Conservation (phyloP, 1,140 invertebrate species). For the Oryzaephilus surinamensis region DNA sequence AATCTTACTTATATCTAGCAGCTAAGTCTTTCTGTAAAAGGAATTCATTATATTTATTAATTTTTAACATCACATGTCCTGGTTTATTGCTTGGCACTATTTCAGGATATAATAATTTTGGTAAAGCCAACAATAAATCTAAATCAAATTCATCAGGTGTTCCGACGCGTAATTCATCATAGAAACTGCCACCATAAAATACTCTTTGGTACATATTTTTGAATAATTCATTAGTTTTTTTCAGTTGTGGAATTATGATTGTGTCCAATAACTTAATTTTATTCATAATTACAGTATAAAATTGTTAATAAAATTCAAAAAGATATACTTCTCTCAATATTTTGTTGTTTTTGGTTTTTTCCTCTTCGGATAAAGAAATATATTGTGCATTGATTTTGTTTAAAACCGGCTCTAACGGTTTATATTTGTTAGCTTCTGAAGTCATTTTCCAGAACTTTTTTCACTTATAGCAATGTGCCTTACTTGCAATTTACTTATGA, state of each 20-base stretch:
- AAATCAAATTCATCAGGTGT: slow-evolving; percentile 45
- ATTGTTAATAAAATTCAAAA: too few relatives aligned
- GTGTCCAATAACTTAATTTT: slow-evolving; percentile 1
- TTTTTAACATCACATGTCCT: slow-evolving; percentile 13
- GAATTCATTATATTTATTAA: slow-evolving; percentile 9
- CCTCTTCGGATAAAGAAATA: slow-evolving; percentile 4
- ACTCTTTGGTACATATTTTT: slow-evolving; percentile 25
- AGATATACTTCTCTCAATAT: slow-evolving; percentile 2
- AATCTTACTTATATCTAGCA: not conserved
- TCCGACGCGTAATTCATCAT: slow-evolving; percentile 41
- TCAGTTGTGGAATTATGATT: slow-evolving; percentile 20
- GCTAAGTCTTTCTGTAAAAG: slow-evolving; percentile 1
- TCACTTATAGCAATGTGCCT: too few relatives aligned
- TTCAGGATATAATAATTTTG: slow-evolving; percentile 14
- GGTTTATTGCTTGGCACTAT: slow-evolving; percentile 11
- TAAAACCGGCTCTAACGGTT: slow-evolving; percentile 1
- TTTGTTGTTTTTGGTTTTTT: slow-evolving; percentile 4
- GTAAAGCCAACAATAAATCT: slow-evolving; percentile 40
- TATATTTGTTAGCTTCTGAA: slow-evolving; percentile 7
- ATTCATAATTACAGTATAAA: not conserved
- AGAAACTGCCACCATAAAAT: slow-evolving; percentile 42
- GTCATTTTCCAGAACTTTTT: too few relatives aligned
- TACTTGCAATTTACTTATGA: too few relatives aligned
- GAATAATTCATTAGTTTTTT: slow-evolving; percentile 28
- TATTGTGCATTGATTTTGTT: slow-evolving; percentile 3